A percentile compares a stretch with the other conserved stretches of the same genome.
Conservation (phyloP, 2,888 invertebrate species). For the Euspilapteryx auroguttella region DNA sequence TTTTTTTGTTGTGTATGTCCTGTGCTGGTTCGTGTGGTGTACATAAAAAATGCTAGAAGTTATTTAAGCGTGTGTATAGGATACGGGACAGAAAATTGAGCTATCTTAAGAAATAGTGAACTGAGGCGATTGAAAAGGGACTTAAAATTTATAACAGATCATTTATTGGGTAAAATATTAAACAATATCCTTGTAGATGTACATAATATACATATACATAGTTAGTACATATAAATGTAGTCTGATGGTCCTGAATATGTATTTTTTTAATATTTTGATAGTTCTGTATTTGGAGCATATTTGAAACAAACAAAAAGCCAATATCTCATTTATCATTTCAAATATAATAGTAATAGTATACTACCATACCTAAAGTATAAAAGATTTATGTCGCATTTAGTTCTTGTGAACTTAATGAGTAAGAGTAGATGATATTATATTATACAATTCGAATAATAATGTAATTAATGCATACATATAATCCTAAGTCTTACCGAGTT, state of each 20-base stretch:
- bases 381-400: constrained; percentile 56
- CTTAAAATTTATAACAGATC: constrained; percentile 31
- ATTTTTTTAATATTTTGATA: constrained; percentile 63
- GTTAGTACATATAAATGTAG: constrained; percentile 58
- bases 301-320: constrained; percentile 37
- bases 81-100: constrained; percentile 23
- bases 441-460: constrained; percentile 4
- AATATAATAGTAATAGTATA: too few species aligned
- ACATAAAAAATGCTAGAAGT: constrained; percentile 42
- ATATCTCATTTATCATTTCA: constrained; percentile 54
- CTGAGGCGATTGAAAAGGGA: constrained; percentile 38
- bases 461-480: not conserved
- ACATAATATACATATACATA: constrained; percentile 50
- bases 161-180: constrained; percentile 30
- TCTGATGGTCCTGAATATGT: constrained; percentile 57
- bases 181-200: constrained; percentile 53
- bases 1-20: constrained; percentile 53
- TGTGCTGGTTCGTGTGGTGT: constrained; percentile 53
- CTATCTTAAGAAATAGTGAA: constrained; percentile 29
- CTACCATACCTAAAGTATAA: too few species aligned
- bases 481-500: constrained; percentile 15
- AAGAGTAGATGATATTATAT: constrained; percentile 15
- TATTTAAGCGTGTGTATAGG: constrained; percentile 35
- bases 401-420: constrained; percentile 26
- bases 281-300: constrained; percentile 49